phyloP scores from a whole-genome alignment of 2,113 vertebrate genomes.

The Spizaetus ornatus region DNA sequence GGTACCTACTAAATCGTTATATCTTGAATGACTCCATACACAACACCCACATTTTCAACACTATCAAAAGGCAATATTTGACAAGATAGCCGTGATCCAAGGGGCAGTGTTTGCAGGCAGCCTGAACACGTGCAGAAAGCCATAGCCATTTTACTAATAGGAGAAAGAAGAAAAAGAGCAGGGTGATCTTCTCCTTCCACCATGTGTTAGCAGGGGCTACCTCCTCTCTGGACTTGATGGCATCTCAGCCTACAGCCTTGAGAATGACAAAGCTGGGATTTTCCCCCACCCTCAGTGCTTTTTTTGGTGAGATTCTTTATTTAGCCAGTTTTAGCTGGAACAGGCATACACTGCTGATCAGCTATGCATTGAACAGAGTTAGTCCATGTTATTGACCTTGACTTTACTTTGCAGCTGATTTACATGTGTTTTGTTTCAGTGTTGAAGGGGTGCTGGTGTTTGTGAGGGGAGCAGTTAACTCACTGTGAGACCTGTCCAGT shows the following conservation, averaged over 20 bases:
- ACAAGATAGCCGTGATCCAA: background rate
- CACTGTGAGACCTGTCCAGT: background rate
- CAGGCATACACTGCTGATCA: background rate
- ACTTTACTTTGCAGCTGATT: background rate
- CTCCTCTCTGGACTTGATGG: background rate
- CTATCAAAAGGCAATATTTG: background rate
- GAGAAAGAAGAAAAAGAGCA: background rate
- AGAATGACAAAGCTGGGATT: background rate
- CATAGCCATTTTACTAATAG: background rate
- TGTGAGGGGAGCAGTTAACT: background rate
- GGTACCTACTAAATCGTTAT: background rate
- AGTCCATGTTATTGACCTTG: background rate
- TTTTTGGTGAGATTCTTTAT: background rate
- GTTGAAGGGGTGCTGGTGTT: background rate
- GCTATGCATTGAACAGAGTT: background rate
- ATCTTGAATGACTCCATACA: background rate
- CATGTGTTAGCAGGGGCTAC: background rate
- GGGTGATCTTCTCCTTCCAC: background rate
- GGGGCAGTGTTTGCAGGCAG: background rate
- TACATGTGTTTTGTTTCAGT: background rate
- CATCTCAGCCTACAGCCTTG: background rate
- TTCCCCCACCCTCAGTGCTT: accelerated
- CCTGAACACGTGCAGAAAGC: background rate
- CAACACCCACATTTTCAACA: background rate
- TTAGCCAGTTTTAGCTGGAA: background rate